phyloP scores from a whole-genome alignment of 2,888 invertebrate genomes.

The Spialia ferax region DNA sequence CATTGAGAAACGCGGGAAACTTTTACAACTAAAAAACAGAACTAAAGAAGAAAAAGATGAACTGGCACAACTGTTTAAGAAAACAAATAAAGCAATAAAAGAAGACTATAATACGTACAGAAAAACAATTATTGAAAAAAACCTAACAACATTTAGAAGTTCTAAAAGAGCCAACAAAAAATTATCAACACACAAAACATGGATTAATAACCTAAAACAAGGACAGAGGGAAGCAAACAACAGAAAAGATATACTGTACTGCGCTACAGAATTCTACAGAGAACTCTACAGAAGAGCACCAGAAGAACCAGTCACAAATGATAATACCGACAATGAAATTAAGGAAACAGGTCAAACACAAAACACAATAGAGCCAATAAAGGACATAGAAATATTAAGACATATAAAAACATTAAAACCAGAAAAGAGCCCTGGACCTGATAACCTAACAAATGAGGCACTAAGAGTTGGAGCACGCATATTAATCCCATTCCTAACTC shows the following conservation, averaged over 20 bases:
- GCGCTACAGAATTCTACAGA: too few relatives aligned
- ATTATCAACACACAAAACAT: constrained; percentile 28
- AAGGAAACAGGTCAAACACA: too few relatives aligned
- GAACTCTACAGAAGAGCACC: too few relatives aligned
- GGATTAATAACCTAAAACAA: constrained; percentile 26
- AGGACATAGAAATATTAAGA: background rate
- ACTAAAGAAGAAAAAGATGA: constrained; percentile 37
- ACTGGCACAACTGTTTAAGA: constrained; percentile 31
- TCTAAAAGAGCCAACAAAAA: constrained; percentile 41
- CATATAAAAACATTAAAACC: background rate
- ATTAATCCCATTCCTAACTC: background rate
- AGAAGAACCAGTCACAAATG: too few relatives aligned
- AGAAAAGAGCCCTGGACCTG: background rate
- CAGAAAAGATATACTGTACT: too few relatives aligned
- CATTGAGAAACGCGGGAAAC: constrained; percentile 26
- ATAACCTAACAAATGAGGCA: background rate
- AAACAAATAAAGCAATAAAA: constrained; percentile 29
- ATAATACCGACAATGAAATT: too few relatives aligned
- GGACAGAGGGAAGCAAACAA: too few relatives aligned
- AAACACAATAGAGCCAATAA: too few relatives aligned
- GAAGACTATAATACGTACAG: constrained; percentile 38
- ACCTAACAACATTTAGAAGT: constrained; percentile 42
- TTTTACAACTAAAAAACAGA: constrained; percentile 37
- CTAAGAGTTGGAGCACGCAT: background rate
- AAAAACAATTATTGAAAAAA: constrained; percentile 38